phyloP scores from a whole-genome alignment of 2,113 vertebrate genomes.

The Burhinus oedicnemus region DNA sequence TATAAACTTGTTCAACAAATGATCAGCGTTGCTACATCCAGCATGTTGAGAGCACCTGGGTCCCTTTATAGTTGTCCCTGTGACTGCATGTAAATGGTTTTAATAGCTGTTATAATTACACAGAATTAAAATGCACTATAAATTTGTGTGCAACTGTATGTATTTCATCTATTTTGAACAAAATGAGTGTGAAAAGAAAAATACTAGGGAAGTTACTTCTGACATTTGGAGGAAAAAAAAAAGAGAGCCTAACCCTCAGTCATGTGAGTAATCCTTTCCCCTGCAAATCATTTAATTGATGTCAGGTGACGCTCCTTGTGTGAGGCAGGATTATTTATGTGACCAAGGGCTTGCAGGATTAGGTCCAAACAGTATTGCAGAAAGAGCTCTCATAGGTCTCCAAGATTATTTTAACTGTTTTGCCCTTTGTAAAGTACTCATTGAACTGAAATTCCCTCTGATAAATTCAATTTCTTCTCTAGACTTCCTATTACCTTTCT shows the following conservation, averaged over 20 bases:
- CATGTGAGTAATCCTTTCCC: constrained; percentile 19
- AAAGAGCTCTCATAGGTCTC: not conserved
- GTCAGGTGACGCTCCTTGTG: not conserved
- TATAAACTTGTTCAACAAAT: not conserved
- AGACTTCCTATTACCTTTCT: not conserved
- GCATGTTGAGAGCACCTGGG: not conserved
- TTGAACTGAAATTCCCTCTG: not conserved
- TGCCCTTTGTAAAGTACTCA: not conserved
- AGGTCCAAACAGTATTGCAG: not conserved
- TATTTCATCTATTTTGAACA: not conserved
- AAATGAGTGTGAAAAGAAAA: not conserved
- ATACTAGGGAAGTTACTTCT: not conserved
- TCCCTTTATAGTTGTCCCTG: not conserved
- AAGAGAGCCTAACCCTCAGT: not conserved
- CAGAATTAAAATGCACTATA: not conserved
- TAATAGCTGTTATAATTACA: not conserved
- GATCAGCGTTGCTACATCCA: not conserved
- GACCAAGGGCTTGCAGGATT: not conserved
- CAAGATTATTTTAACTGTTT: not conserved
- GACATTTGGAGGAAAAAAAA: not conserved
- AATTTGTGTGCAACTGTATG: not conserved
- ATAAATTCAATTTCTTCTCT: not conserved
- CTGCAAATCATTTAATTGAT: constrained; percentile 30
- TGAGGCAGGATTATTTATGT: not conserved
- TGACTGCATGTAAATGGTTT: not conserved